Percentiles rank a stretch among this genome's conserved stretches.
These are phyloP conservation scores for Archocentrus centrarchus DNA, from an alignment of 2,113 vertebrate genomes.

Conservation along the genomic window DNA sequence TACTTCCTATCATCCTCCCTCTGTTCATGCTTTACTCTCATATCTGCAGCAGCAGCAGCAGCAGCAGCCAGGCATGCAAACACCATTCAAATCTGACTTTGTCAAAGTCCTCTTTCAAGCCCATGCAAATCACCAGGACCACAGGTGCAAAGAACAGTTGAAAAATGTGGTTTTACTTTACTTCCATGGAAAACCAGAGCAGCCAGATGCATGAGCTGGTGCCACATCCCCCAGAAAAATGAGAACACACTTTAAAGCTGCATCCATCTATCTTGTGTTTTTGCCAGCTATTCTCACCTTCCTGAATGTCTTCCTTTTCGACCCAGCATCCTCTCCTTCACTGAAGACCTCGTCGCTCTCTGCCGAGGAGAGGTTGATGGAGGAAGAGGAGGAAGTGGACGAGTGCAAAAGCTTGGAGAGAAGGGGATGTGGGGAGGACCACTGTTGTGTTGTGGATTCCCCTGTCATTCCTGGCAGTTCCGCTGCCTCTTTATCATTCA, in stretches of 20 bases:
- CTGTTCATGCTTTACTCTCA: conserved; percentile 10
- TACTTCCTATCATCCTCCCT: background rate
- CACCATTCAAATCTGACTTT: conserved; percentile 75
- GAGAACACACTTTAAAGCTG: background rate
- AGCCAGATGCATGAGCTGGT: background rate
- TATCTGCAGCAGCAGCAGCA: conserved; percentile 37
- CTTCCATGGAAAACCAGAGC: conserved; percentile 34
- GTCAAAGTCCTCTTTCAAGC: conserved; percentile 78
- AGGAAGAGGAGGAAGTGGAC: conserved; percentile 78
- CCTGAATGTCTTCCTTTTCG: conserved; percentile 70
- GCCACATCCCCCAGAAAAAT: background rate
- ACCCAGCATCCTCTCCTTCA: conserved; percentile 74
- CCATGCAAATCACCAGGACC: conserved; percentile 76
- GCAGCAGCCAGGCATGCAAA: conserved; percentile 75
- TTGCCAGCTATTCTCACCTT: conserved; percentile 72
- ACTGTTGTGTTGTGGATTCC: background rate
- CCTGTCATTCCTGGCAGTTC: background rate
- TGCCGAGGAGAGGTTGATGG: conserved; percentile 78
- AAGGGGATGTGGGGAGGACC: conserved; percentile 58
- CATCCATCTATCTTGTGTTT: background rate
- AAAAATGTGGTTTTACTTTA: conserved; percentile 39
- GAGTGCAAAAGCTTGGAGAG: conserved; percentile 76
- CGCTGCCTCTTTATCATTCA: background rate
- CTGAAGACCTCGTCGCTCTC: conserved; percentile 85
- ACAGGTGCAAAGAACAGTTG: conserved; percentile 56